Conservation (phyloP, 2,113 vertebrate species). For the Murina feae region DNA sequence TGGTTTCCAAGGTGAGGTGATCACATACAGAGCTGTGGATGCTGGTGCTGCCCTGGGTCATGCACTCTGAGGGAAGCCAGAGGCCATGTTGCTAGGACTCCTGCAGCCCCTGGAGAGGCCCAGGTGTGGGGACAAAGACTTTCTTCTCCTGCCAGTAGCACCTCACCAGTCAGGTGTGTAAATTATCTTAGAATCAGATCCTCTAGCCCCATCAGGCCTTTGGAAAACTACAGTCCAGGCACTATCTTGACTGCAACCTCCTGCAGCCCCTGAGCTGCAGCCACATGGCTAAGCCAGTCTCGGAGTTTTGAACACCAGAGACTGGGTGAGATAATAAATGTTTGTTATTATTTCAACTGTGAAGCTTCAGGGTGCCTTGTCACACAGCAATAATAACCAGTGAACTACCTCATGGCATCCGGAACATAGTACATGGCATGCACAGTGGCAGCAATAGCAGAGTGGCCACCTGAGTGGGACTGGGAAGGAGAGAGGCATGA, state of each 20-base stretch:
- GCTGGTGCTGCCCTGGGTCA: neutral
- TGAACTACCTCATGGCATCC: neutral
- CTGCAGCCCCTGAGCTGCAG: neutral
- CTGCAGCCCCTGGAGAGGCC: neutral
- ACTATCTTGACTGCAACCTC: neutral
- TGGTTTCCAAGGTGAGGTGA: neutral
- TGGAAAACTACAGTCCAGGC: neutral
- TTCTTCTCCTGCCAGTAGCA: neutral
- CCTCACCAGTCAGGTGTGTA: too few species aligned
- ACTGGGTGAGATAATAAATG: neutral
- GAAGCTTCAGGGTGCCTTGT: neutral
- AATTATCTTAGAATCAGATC: neutral
- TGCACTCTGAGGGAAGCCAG: neutral
- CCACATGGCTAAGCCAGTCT: neutral
- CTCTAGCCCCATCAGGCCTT: too few species aligned
- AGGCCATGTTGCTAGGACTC: neutral
- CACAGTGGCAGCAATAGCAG: neutral
- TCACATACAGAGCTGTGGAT: neutral
- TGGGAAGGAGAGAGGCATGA: rapidly evolving
- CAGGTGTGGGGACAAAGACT: neutral
- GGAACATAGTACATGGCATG: neutral
- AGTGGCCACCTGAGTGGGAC: neutral
- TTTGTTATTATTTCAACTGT: neutral
- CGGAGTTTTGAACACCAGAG: neutral
- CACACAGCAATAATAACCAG: neutral